Conservation (phyloP, 2,113 vertebrate species). For the Aspiorhynchus laticeps region DNA sequence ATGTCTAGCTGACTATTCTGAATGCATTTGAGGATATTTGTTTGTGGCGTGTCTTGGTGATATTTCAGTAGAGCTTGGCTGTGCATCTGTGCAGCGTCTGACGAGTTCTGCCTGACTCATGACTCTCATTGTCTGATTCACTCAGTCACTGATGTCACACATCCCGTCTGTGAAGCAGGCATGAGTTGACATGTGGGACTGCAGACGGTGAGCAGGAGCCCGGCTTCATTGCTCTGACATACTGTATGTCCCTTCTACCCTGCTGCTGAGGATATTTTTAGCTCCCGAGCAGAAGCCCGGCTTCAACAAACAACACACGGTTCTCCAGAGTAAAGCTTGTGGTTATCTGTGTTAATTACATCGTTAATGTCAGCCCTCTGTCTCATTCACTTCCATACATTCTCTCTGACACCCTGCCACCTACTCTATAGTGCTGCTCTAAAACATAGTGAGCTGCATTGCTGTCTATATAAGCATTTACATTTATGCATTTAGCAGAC, state of each 20-base stretch:
- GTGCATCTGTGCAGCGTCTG: slow-evolving; percentile 4
- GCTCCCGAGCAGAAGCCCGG: slow-evolving; percentile 10
- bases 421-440: neutral
- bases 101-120: slow-evolving; percentile 2
- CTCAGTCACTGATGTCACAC: slow-evolving; percentile 6
- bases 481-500: too few relatives aligned
- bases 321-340: slow-evolving; percentile 30
- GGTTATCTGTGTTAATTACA: slow-evolving; percentile 56
- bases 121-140: slow-evolving; percentile 13
- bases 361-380: slow-evolving; percentile 43
- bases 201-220: neutral
- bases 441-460: neutral
- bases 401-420: slow-evolving; percentile 10
- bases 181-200: neutral
- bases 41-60: neutral
- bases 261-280: slow-evolving; percentile 48
- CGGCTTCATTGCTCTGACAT: slow-evolving; percentile 4
- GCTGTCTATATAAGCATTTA: neutral
- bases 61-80: neutral
- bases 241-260: slow-evolving; percentile 30
- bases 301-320: slow-evolving; percentile 18
- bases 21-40: neutral
- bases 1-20: neutral
- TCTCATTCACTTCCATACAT: slow-evolving; percentile 27
- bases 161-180: neutral